Base-by-base conservation (phyloP, 2,888 invertebrate genomes). In the Strigamia transsilvanica region DNA sequence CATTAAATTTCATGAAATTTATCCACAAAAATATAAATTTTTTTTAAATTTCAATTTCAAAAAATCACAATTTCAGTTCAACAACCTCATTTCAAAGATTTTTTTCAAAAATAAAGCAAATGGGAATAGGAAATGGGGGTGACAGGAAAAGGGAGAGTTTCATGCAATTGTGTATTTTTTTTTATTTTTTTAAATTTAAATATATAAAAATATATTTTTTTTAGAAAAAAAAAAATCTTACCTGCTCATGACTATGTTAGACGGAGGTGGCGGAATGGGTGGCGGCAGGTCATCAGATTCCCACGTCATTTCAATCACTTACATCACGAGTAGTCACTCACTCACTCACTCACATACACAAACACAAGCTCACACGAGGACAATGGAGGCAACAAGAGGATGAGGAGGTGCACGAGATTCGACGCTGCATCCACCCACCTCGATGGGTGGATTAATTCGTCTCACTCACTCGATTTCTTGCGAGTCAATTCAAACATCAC, bases 301-400 rank as follows among this genome's bases (percentile, higher is more conserved):
- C 73, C 73, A 73, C 73, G 73, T 73, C 73, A 73, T 73, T 73
- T 73, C 73, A 73, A 73, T 73, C 73, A 73, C 73, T 73, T 73
- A 73, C 73, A 73, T 73, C 73, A 73, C 73, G 73, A 73, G 27
- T 27, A 73, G 73, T 66, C 61, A 66, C 61, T 23, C 61, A 21
- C 61, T 18, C 18, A 21, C 61, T 27, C 73, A 73, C 23, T 27
- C 73, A 38, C 38, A 38, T 7, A 38, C 38, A 38, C 27, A 27
- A 27, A 27, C 10, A 38, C 38, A 38, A 38, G 38, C 23, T 73
- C 73, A 5, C 32, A 73, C 27, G 27, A 73, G 73, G 56, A 73
- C 73, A 73, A 73, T 73, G 73, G 73, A 73, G 73, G 73, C 73
- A 32, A 66, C 23, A 18, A 23, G 32, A n/a, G 73, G 73, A 73